Conservation (phyloP, 2,888 invertebrate genomes). For the Tridacna crocea region DNA sequence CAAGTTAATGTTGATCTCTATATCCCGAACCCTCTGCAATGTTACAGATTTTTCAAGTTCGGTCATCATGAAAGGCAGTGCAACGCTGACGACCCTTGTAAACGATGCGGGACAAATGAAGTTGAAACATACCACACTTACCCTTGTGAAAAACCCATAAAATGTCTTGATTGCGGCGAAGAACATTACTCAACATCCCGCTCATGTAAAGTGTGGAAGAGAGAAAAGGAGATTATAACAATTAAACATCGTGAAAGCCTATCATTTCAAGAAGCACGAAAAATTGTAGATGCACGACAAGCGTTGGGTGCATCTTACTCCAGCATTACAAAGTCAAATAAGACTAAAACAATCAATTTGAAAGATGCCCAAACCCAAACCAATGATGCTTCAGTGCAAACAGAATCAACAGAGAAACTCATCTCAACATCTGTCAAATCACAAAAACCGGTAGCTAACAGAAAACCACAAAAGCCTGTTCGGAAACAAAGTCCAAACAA, state of each 20-base stretch:
- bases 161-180: conserved; percentile 19
- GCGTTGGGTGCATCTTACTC: not conserved
- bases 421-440: not conserved
- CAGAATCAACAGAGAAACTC: not conserved
- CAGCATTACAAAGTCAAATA: not conserved
- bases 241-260: not conserved
- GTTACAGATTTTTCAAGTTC: conserved; percentile 13
- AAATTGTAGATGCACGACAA: not conserved
- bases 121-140: too few relatives aligned
- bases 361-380: too few relatives aligned
- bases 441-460: not conserved
- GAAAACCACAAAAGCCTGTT: not conserved
- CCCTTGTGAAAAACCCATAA: not conserved
- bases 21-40: conserved; percentile 13
- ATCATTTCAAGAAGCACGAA: not conserved
- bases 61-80: too few relatives aligned
- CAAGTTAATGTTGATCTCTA: not conserved
- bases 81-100: too few relatives aligned
- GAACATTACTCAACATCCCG: not conserved
- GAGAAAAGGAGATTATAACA: conserved; percentile 7
- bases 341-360: too few relatives aligned
- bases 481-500: not conserved
- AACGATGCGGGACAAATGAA: too few relatives aligned
- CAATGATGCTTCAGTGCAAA: not conserved
- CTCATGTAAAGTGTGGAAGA: not conserved